phyloP scores from a whole-genome alignment of 2,797 vertebrate species.

The Calcarius lapponicus region DNA sequence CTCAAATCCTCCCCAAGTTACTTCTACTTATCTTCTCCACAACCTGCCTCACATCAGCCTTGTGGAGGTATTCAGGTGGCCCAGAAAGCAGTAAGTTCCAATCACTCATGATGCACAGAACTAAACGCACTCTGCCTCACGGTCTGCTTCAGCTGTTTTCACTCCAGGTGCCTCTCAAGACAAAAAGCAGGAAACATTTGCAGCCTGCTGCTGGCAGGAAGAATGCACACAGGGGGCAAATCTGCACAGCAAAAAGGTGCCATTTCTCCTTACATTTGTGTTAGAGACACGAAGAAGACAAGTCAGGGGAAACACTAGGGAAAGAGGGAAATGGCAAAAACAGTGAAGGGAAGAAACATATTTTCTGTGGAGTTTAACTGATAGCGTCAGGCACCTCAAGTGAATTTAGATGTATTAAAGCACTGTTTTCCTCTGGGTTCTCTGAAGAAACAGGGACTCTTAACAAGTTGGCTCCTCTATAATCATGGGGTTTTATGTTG shows the following conservation, averaged over 20 bases:
- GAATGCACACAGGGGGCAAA: constrained; percentile 2
- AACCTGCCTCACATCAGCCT: neutral
- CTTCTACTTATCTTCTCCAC: neutral
- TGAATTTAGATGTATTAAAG: constrained; percentile 1
- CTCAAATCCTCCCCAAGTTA: neutral
- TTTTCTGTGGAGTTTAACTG: neutral
- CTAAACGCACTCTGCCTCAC: neutral
- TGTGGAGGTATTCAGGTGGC: neutral
- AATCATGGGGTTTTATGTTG: neutral
- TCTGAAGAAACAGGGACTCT: neutral
- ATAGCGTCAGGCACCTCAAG: neutral
- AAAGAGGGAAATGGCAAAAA: neutral
- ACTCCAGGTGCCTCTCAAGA: neutral
- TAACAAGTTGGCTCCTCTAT: neutral
- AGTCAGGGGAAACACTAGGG: neutral
- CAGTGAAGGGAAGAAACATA: neutral
- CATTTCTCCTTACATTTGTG: neutral
- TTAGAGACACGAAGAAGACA: neutral
- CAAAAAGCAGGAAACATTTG: constrained; percentile 13
- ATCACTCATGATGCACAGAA: neutral
- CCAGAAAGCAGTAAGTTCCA: neutral
- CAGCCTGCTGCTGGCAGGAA: neutral
- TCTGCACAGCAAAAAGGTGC: neutral
- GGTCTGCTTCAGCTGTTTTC: neutral
- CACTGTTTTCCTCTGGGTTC: neutral